These are phyloP conservation scores for Folsomia manolachei DNA, from an alignment of 2,888 invertebrate genomes.

Conservation along the genomic window DNA sequence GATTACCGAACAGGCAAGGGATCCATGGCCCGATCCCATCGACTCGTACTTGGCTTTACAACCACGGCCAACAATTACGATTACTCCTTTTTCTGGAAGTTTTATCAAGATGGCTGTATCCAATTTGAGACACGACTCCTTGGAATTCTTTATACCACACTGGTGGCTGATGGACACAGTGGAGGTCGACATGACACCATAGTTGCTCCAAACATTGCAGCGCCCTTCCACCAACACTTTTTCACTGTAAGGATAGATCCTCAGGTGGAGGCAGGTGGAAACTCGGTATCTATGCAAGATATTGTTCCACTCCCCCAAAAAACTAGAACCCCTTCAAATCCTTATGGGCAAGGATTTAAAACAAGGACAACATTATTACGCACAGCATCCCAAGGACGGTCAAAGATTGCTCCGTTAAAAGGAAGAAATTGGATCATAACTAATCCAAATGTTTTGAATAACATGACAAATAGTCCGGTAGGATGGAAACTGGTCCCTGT, in stretches of 20 bases:
- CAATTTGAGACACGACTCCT: conserved; percentile 25
- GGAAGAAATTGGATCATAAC: conserved; percentile 28
- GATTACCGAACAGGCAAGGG: conserved; percentile 16
- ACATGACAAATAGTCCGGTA: background rate
- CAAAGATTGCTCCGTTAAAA: conserved; percentile 14
- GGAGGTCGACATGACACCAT: background rate
- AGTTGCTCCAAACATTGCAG: conserved; percentile 24
- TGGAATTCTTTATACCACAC: conserved; percentile 24
- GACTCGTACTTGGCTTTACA: conserved; percentile 18
- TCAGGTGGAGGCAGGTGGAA: conserved; percentile 31
- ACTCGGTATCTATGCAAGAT: conserved; percentile 25
- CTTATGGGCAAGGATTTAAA: conserved; percentile 32
- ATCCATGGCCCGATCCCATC: conserved; percentile 14
- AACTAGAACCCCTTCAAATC: conserved; percentile 25
- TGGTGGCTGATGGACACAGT: conserved; percentile 5
- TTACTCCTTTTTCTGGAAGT: conserved; percentile 33
- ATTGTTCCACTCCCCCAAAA: conserved; percentile 10
- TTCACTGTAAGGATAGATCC: conserved; percentile 26
- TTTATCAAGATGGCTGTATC: conserved; percentile 35
- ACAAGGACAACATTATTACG: background rate
- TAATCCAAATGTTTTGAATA: conserved; percentile 17
- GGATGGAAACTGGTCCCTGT: conserved; percentile 22
- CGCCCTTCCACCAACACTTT: conserved; percentile 34
- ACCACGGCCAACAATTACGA: conserved; percentile 34
- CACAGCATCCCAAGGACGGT: conserved; percentile 23